phyloP scores from a whole-genome alignment of 2,797 vertebrate genomes.

The Pitangus sulphuratus region DNA sequence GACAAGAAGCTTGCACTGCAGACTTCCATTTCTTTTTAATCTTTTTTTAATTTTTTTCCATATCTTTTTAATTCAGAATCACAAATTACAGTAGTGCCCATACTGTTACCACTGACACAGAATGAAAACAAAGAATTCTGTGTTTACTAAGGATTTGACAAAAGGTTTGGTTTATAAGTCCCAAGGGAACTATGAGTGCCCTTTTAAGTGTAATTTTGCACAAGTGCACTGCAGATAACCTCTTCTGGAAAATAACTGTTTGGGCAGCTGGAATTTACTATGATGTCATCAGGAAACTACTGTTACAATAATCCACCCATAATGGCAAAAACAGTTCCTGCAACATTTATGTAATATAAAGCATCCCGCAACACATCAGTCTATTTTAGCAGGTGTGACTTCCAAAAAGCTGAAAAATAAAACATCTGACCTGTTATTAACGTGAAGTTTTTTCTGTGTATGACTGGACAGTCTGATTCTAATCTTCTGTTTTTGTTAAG shows the following conservation, averaged over 20 bases:
- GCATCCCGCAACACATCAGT: neutral
- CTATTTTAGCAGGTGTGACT: conserved; percentile 17
- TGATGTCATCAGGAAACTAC: conserved; percentile 70
- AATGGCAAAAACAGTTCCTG: conserved; percentile 56
- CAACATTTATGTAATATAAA: neutral
- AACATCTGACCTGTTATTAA: neutral
- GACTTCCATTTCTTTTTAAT: neutral
- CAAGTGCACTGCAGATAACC: conserved; percentile 60
- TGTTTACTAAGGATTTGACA: neutral
- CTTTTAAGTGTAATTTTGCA: conserved; percentile 38
- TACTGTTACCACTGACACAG: neutral
- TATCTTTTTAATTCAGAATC: neutral
- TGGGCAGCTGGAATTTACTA: conserved; percentile 55
- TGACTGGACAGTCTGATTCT: neutral
- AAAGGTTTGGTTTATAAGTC: conserved; percentile 1
- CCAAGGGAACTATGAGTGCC: neutral
- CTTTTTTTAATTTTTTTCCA: too few species aligned
- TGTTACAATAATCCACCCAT: conserved; percentile 45
- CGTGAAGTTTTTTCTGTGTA: neutral
- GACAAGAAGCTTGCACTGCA: neutral
- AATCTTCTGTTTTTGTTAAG: neutral
- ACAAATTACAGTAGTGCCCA: neutral
- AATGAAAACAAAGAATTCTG: neutral
- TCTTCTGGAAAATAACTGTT: conserved; percentile 51
- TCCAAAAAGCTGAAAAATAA: neutral